phyloP scores from a whole-genome alignment of 2,888 invertebrate species.

The Boloria selene region DNA sequence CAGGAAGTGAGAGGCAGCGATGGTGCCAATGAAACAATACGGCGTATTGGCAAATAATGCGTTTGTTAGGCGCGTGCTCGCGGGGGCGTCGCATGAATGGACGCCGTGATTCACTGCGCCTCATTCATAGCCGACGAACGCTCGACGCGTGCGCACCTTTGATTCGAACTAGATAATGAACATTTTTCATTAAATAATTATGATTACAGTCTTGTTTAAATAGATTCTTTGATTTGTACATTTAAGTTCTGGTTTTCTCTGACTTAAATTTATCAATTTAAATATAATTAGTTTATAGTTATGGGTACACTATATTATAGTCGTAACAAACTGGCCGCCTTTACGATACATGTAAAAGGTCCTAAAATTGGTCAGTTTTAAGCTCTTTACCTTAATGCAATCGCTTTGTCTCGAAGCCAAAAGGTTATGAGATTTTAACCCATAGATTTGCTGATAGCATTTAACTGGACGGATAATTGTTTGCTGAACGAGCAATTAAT shows the following conservation, averaged over 20 bases:
- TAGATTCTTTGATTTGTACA: slow-evolving; percentile 4
- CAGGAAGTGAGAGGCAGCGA: slow-evolving; percentile 72
- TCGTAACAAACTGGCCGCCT: slow-evolving; percentile 26
- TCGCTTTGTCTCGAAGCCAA: slow-evolving; percentile 71
- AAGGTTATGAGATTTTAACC: slow-evolving; percentile 78
- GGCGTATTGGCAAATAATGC: slow-evolving; percentile 53
- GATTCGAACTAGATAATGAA: slow-evolving; percentile 29
- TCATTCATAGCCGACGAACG: slow-evolving; percentile 65
- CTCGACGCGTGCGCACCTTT: slow-evolving; percentile 43
- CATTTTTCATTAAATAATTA: slow-evolving; percentile 14
- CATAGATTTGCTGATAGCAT: slow-evolving; percentile 78
- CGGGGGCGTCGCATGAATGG: slow-evolving; percentile 75
- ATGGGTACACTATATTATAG: not conserved
- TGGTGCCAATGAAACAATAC: slow-evolving; percentile 71
- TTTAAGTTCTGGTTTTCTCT: not conserved
- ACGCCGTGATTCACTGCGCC: slow-evolving; percentile 71
- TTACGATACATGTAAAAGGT: slow-evolving; percentile 49
- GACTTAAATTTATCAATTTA: slow-evolving; percentile 14
- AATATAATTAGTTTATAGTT: slow-evolving; percentile 1
- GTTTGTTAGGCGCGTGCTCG: slow-evolving; percentile 67
- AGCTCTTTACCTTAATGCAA: slow-evolving; percentile 45
- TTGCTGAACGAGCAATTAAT: slow-evolving; percentile 75
- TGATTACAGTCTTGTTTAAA: slow-evolving; percentile 5
- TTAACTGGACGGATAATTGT: slow-evolving; percentile 76
- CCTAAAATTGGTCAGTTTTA: slow-evolving; percentile 47